A percentile compares a stretch with the other conserved stretches of the same genome.
Evolutionary conservation across 2,797 vertebrate species (phyloP).

Genomic region (Coluber constrictor): DNA sequence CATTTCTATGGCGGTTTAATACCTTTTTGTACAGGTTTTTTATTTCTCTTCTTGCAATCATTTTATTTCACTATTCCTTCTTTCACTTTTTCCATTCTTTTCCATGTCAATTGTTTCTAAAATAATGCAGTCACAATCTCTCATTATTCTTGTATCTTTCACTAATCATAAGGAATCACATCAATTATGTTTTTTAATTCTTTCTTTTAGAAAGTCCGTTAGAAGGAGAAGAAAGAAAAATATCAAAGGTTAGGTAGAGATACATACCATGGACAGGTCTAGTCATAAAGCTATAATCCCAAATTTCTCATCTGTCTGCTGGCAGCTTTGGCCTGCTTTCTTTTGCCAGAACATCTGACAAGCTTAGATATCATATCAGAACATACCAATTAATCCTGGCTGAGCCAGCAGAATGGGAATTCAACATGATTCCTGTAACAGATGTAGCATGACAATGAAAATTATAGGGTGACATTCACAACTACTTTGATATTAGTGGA

Average conservation of each 20-base stretch:
- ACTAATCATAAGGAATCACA: background rate
- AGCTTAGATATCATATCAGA: background rate
- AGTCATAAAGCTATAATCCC: background rate
- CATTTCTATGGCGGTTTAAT: background rate
- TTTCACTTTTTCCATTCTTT: background rate
- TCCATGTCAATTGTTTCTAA: background rate
- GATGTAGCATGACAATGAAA: background rate
- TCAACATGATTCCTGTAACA: background rate
- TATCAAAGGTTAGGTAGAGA: background rate
- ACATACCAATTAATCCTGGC: background rate
- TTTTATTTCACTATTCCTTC: background rate
- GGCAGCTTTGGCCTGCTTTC: background rate
- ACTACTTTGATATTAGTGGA: conserved; percentile 1
- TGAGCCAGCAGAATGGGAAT: background rate
- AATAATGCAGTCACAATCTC: background rate
- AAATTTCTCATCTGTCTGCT: background rate
- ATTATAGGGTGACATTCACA: background rate
- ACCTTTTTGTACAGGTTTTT: background rate
- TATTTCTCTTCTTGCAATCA: background rate
- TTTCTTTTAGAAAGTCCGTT: background rate
- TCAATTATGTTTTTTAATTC: background rate
- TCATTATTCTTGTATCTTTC: background rate
- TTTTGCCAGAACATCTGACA: background rate
- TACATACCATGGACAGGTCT: background rate
- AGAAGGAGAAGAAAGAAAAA: background rate